Evolutionary conservation across 2,113 vertebrate species (phyloP).

Genomic region (Cisticola juncidis): DNA sequence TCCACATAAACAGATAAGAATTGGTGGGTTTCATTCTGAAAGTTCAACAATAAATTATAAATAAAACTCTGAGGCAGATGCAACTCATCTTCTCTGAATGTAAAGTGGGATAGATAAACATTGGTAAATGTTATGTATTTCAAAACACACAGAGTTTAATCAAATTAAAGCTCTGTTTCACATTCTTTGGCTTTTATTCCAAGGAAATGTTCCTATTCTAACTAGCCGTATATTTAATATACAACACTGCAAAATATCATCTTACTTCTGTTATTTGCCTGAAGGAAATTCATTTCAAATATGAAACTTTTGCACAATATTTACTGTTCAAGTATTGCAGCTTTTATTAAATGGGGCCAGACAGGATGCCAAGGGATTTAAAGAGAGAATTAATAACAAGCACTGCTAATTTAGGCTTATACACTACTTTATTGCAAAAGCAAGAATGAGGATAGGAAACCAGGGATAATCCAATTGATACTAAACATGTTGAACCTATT

Average conservation of each 20-base stretch:
- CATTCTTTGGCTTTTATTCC: constrained; percentile 22
- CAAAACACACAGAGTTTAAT: constrained; percentile 49
- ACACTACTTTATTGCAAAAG: constrained; percentile 35
- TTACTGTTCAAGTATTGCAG: constrained; percentile 60
- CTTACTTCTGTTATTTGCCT: constrained; percentile 64
- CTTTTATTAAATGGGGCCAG: constrained; percentile 64
- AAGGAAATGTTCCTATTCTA: constrained; percentile 46
- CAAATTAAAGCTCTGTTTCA: constrained; percentile 29
- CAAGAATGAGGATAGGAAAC: constrained; percentile 11
- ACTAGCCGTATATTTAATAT: constrained; percentile 58
- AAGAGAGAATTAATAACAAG: constrained; percentile 59
- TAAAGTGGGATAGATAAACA: constrained; percentile 17
- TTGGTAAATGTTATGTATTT: constrained; percentile 20
- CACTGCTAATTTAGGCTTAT: constrained; percentile 47
- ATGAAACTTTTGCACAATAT: constrained; percentile 66
- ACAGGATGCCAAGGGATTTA: constrained; percentile 48
- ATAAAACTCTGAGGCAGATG: constrained; percentile 14
- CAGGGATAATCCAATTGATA: constrained; percentile 42
- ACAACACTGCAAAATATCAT: constrained; percentile 63
- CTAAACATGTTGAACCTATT: constrained; percentile 28
- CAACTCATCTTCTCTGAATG: background rate
- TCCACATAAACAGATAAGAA: background rate
- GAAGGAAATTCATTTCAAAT: constrained; percentile 70
- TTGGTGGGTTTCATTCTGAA: background rate
- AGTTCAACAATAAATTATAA: constrained; percentile 18